Evolutionary conservation across 2,888 invertebrate genomes (phyloP), one percentile per base, ranked within the genome.

Genomic region (Tetropium fuscum): DNA sequence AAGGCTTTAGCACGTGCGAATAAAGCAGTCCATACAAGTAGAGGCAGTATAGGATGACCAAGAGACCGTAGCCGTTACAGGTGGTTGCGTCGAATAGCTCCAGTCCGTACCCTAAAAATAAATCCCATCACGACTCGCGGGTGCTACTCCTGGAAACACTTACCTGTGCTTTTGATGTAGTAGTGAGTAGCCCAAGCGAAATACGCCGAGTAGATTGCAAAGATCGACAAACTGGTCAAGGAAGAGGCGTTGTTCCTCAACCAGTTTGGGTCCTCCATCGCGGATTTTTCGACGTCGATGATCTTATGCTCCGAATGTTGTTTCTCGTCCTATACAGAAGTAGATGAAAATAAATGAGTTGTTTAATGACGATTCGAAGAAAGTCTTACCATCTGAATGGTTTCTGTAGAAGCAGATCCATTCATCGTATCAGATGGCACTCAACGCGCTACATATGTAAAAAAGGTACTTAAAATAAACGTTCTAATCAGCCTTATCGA

Each of bases 131-230:
- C n/a, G n/a, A n/a, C n/a, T n/a, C n/a, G n/a, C n/a, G n/a, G n/a
- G n/a, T n/a, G n/a, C n/a, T n/a, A n/a, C n/a, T n/a, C n/a, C n/a
- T n/a, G 19, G 13, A 11, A 8, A 15, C 11, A 34, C 6, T 4
- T 65, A 73, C 72, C 68, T 41, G 61, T 64, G 6, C 65, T 60
- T 20, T 27, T 27, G 15, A 73, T 34, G 57, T 70, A 76, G 45
- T 74, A 66, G 10, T 60, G 45, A 1, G 73, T 74, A 3, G 79
- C 78, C 76, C 77, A 77, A 3, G 66, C 58, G 51, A 76, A 75
- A 63, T 78, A 74, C 0, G 58, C 72, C 19, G 68, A 66, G 40
- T 69, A 54, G 11, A 70, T 11, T 5, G 40, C 18, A 5, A 59
- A 15, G 3, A 49, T 8, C 3, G 27, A 18, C n/a, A 51, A n/a